Conservation (phyloP, 2,888 invertebrate genomes). For the Meta bourneti region DNA sequence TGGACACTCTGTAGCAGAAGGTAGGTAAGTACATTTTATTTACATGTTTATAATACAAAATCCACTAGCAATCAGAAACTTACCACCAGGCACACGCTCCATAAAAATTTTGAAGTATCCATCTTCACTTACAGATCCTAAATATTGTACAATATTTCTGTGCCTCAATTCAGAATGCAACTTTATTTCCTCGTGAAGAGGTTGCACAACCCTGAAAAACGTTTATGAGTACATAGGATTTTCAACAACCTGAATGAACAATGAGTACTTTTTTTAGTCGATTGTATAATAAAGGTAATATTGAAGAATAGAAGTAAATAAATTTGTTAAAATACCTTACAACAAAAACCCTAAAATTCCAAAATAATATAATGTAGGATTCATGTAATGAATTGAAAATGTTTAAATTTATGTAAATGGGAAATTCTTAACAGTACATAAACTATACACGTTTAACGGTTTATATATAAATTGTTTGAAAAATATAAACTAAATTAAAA, state of each 20-base stretch:
- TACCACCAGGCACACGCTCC: slow-evolving; percentile 98
- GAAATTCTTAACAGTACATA: no score
- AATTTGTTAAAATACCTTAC: no score
- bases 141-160: slow-evolving; percentile 97
- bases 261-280: no score
- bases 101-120: slow-evolving; percentile 99
- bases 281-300: no score
- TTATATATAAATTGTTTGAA: no score
- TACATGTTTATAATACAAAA: not conserved
- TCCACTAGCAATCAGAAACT: slow-evolving; percentile 48
- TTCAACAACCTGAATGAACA: not conserved
- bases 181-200: slow-evolving; percentile 98
- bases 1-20: not conserved
- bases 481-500: no score
- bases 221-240: not conserved
- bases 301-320: no score
- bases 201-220: slow-evolving; percentile 90
- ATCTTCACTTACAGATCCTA: slow-evolving; percentile 96
- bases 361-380: no score
- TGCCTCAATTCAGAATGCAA: slow-evolving; percentile 97
- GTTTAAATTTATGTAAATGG: no score
- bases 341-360: no score
- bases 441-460: no score
- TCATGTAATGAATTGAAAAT: no score
- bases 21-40: not conserved